phyloP scores from a whole-genome alignment of 2,888 invertebrate species.

The Colostygia pectinataria region DNA sequence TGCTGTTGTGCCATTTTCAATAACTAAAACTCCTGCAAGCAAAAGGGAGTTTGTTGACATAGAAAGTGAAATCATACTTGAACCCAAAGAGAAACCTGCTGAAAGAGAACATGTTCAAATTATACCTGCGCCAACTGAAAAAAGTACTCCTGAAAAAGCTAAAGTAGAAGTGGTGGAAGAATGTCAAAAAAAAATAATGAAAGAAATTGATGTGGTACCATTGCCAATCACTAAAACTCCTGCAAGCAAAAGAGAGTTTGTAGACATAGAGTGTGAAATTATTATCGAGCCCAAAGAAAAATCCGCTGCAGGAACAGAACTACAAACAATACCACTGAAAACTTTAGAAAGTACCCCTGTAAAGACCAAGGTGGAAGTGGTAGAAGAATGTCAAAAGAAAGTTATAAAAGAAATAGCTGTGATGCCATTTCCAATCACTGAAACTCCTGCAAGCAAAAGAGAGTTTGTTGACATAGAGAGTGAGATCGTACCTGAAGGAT shows the following conservation, averaged over 20 bases:
- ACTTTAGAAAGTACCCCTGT: too few species aligned
- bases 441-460: conserved; percentile 75
- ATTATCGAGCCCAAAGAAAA: conserved; percentile 32
- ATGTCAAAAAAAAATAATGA: too few species aligned
- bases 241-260: conserved; percentile 75
- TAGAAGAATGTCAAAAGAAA: too few species aligned
- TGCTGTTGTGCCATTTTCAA: conserved; percentile 72
- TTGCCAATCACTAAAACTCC: conserved; percentile 73
- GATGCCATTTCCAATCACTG: conserved; percentile 76
- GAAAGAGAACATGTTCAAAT: too few species aligned
- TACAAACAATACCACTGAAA: too few species aligned
- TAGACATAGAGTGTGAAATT: conserved; percentile 76
- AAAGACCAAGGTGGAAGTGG: too few species aligned
- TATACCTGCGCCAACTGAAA: too few species aligned
- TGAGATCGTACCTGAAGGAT: conserved; percentile 70
- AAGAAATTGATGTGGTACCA: conserved; percentile 57
- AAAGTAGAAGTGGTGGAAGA: too few species aligned
- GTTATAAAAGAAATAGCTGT: conserved; percentile 28
- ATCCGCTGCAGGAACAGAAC: too few species aligned
- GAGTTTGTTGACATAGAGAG: conserved; percentile 75
- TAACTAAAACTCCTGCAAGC: conserved; percentile 70
- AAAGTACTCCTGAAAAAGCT: too few species aligned
- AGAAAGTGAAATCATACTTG: conserved; percentile 70
- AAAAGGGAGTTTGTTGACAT: conserved; percentile 79
- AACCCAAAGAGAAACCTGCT: conserved; percentile 7